Base-by-base conservation (phyloP, 1,140 invertebrate genomes). In the Magallana gigas region DNA sequence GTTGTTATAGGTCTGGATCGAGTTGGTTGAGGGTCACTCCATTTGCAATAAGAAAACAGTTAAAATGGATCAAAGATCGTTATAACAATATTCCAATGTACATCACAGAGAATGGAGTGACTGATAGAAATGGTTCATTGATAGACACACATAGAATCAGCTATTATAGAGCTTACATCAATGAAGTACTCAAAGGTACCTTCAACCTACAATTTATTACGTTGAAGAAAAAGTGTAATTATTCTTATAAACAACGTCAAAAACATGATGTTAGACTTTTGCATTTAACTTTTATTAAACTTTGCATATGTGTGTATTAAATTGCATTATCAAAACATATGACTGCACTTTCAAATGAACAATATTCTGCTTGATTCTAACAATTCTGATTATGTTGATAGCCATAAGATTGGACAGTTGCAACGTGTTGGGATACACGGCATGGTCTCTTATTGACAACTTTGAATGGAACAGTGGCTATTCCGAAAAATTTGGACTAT, bases 381-480 rank as follows among this genome's bases (percentile, higher is more conserved):
- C 36, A 4, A 48, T 8, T 8, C 4, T 82, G 18, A n/a, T 82
- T 56, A 14, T 56, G 12, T 57, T 57, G 12, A 48, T 82, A 95
- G 97, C 97, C 1, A 96, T 97, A 3, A 91, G 96, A 57, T 94
- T 96, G 16, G 96, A 97, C 90, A 95, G 96, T 0, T 96, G 96
- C 59, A 96, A 96, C 18, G 95, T 98, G 0, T 93, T 95, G 14
- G 96, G 95, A 0, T 98, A 97, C 91, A 96, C 96, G 0, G 95
- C 96, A 71, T 98, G 97, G 97, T 96, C 96, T 89, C 92, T 98
- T 0, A 94, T 97, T 87, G 97, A 98, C 87, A 97, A 97, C 93
- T 97, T 97, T 93, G 97, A 98, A 94, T 98, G 97, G 97, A 93
- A 93, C 1, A 91, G 87, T 60, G 95, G 95, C 9, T 95, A 94